Evolutionary conservation across 35 echinoderm and acorn worm species (phyloP), one percentile per base, ranked within the genome.

Genomic region (Anneissia japonica): DNA sequence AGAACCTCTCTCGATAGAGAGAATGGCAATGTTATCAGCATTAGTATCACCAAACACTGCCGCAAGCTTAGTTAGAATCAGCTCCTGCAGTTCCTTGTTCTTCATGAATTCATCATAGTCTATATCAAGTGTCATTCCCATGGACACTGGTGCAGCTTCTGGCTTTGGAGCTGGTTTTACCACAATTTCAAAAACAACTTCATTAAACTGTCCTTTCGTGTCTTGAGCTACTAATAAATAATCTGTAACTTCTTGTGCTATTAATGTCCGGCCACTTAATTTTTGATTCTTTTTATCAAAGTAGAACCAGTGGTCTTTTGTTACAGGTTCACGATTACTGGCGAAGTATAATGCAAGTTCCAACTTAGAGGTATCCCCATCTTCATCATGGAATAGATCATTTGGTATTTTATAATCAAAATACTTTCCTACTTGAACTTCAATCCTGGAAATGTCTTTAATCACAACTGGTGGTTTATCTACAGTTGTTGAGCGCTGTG

Each of bases 91-190:
- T 23, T 55, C 46, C 28, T 84, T 86, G 64, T 94, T 87, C 34
- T 86, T 94, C 6, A 94, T 80, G 76, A 99, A 99, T 46, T 93
- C 86, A 80, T 99, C 92, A 89, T 84, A 94, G 36, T 99, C 96
- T 46, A 94, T 99, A 36, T 93, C 51, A 13, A 99, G 39, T 5
- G 82, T 91, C 30, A 89, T 87, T 6, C 96, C 91, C 94, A 97
- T 93, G 51, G 91, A 34, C 0, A 97, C 88, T 74, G 94, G 88
- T 30, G 94, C 88, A 0, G 90, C 83, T 28, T 87, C 32, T 12
- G 80, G 77, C 19, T 36, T 36, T 28, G 91, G 55, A 19, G 79
- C 76, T 12, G 80, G 74, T 73, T 84, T 84, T 21, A 99, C 96
- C 31, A 85, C 87, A 32, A 99, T 86, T 17, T 93, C 89, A 81